phyloP scores from a whole-genome alignment of 1,140 invertebrate genomes.

The Eulimnadia texana region DNA sequence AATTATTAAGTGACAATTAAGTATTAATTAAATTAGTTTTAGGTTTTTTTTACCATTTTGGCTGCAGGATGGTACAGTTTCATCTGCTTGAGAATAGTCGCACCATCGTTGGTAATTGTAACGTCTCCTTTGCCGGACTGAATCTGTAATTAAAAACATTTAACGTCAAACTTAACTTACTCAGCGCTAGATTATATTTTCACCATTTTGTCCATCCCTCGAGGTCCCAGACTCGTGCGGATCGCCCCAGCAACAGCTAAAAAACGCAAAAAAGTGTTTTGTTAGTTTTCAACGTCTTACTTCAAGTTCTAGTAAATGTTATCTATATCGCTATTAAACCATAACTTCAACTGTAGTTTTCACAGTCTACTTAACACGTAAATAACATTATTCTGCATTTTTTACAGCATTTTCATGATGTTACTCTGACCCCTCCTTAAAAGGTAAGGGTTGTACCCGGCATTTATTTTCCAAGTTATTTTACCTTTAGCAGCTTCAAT shows the following conservation, averaged over 20 bases:
- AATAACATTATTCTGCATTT: too few relatives aligned
- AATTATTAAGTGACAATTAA: not conserved
- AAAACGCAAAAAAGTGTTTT: slow-evolving; percentile 28
- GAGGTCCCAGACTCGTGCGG: slow-evolving; percentile 90
- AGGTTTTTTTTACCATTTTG: slow-evolving; percentile 74
- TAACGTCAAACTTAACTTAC: not conserved
- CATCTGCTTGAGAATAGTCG: slow-evolving; percentile 98
- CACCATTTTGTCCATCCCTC: slow-evolving; percentile 99
- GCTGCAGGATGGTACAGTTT: slow-evolving; percentile 97
- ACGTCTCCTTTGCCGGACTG: slow-evolving; percentile 94
- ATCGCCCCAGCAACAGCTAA: slow-evolving; percentile 96
- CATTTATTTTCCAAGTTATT: not conserved
- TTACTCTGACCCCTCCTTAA: too few relatives aligned
- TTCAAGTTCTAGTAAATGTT: not conserved
- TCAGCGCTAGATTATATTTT: slow-evolving; percentile 19
- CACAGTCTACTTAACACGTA: too few relatives aligned
- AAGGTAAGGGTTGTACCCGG: too few relatives aligned
- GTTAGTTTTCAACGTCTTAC: too few relatives aligned
- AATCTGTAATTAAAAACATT: slow-evolving; percentile 46
- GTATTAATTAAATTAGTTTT: not conserved
- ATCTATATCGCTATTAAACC: slow-evolving; percentile 8
- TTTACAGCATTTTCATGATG: too few relatives aligned
- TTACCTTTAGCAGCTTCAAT: slow-evolving; percentile 96
- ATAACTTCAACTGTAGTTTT: slow-evolving; percentile 4
- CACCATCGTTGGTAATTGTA: slow-evolving; percentile 99